Conservation (phyloP, 2,888 invertebrate species). For the Bugula neritina region DNA sequence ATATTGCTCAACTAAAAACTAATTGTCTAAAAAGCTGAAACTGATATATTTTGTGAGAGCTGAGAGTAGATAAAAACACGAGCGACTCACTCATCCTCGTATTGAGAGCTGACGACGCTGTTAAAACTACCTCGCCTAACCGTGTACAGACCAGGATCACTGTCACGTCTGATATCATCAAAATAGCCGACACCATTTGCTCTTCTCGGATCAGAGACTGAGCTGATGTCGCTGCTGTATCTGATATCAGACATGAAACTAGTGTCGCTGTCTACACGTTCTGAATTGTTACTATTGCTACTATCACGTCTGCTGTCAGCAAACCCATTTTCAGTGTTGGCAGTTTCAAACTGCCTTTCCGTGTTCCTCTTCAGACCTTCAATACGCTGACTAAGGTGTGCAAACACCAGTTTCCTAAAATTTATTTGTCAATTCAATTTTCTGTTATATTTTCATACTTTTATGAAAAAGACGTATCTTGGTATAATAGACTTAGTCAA, state of each 20-base stretch:
- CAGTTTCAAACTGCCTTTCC: not conserved
- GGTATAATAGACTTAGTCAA: no score
- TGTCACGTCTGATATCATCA: slow-evolving; percentile 21
- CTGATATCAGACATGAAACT: not conserved
- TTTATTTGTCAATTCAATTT: not conserved
- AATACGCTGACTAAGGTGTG: slow-evolving; percentile 5
- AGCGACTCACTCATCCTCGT: slow-evolving; percentile 20
- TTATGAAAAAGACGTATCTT: no score
- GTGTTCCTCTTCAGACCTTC: slow-evolving; percentile 13
- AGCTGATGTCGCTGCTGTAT: not conserved
- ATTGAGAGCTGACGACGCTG: not conserved
- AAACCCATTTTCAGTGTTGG: not conserved
- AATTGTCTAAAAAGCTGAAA: not conserved
- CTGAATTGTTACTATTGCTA: not conserved
- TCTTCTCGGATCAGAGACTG: not conserved
- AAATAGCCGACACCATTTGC: not conserved
- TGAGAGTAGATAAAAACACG: not conserved
- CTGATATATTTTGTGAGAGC: no score
- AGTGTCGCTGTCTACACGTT: not conserved
- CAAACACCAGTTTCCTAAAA: slow-evolving; percentile 23
- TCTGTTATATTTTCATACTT: not conserved
- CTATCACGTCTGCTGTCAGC: not conserved
- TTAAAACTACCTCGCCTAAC: not conserved
- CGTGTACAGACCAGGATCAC: not conserved
- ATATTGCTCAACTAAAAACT: no score